phyloP scores from a whole-genome alignment of 2,888 invertebrate genomes.

The Microctonus brassicae region DNA sequence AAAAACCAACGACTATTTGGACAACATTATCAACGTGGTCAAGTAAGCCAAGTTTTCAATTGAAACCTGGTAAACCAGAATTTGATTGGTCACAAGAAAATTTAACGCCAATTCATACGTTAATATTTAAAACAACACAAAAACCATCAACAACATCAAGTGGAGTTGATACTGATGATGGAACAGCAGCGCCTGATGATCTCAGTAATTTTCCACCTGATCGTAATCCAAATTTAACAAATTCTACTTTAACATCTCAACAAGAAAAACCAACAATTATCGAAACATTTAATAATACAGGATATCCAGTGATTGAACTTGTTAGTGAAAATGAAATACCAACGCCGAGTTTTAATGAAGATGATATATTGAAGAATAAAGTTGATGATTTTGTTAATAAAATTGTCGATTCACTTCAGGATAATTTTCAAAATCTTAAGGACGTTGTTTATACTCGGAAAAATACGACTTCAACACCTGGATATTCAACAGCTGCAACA shows the following conservation, averaged over 20 bases:
- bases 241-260: constrained; percentile 73
- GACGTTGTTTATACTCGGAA: constrained; percentile 79
- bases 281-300: constrained; percentile 61
- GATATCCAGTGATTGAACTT: constrained; percentile 59
- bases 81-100: constrained; percentile 44
- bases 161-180: constrained; percentile 70
- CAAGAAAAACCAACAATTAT: constrained; percentile 66
- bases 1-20: constrained; percentile 55
- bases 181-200: constrained; percentile 78
- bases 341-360: constrained; percentile 83
- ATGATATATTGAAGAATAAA: constrained; percentile 82
- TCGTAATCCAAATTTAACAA: constrained; percentile 85
- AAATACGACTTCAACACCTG: constrained; percentile 55
- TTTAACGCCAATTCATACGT: constrained; percentile 39
- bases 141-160: constrained; percentile 29
- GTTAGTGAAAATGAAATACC: constrained; percentile 78
- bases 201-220: constrained; percentile 87
- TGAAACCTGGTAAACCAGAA: constrained; percentile 53
- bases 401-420: constrained; percentile 86
- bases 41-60: constrained; percentile 60
- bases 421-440: constrained; percentile 84
- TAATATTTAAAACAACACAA: constrained; percentile 48
- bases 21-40: constrained; percentile 61
- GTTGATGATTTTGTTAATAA: constrained; percentile 87
- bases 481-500: constrained; percentile 50